A percentile compares a stretch with the other conserved stretches of the same genome.
Evolutionary conservation across 2,797 vertebrate species (phyloP).

Genomic region (Buphagus erythrorhynchus): DNA sequence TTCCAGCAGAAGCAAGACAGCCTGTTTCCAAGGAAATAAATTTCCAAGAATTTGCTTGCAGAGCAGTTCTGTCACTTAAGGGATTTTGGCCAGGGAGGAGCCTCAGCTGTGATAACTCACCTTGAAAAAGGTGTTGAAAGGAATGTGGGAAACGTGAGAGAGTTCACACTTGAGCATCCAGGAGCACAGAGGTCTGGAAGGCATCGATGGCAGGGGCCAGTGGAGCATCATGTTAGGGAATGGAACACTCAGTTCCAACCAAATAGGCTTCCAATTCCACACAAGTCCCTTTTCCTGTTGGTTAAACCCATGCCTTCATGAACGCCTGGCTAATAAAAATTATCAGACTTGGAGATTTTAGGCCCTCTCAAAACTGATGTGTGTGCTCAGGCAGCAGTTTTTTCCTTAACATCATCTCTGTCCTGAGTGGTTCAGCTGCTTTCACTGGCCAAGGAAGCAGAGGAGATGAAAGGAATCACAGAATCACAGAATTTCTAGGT

Average conservation of each 20-base stretch:
- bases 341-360: neutral
- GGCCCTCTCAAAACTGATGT: neutral
- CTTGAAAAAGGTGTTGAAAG: neutral
- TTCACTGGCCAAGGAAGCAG: neutral
- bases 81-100: neutral
- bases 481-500: too few species aligned
- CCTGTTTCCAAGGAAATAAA: neutral
- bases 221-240: neutral
- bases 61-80: fast-evolving
- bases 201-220: neutral
- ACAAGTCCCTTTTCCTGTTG: neutral
- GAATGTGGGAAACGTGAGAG: neutral
- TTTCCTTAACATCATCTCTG: neutral
- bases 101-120: neutral
- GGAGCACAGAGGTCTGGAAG: neutral
- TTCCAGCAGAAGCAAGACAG: neutral
- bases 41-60: neutral
- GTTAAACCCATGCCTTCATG: neutral
- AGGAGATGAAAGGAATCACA: neutral
- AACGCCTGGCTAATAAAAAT: neutral
- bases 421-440: neutral
- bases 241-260: fast-evolving
- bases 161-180: neutral
- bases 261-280: neutral
- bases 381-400: neutral